Base-by-base conservation (phyloP, 2,888 invertebrate species). In the Lycaena phlaeas region DNA sequence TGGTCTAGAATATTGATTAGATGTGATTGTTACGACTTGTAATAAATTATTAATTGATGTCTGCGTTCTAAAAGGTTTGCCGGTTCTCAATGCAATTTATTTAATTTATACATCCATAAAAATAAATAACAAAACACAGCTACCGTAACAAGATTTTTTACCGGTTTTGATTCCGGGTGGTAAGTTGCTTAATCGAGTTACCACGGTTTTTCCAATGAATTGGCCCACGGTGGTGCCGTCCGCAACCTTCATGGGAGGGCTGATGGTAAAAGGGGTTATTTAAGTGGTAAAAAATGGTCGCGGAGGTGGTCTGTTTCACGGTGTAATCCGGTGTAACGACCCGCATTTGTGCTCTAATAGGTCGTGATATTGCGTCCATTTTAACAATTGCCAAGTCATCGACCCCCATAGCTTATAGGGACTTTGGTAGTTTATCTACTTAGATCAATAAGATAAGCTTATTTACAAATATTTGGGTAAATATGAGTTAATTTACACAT, bases 231-330 rank as follows among this genome's bases (percentile, higher is more conserved):
- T 40, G 49, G 43, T 44, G 31, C 45, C 41, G 36, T 27, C 47
- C 36, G 48, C 42, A 40, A 42, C 50, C 78, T 40, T 61, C 81
- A 69, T 81, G 82, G 79, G 77, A 61, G 79, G 79, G 53, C 56
- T 52, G 22, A 49, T 53, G 51, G 56, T 53, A 58, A 68, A 67
- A 60, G 59, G 54, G 54, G 56, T 52, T 52, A 56, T 52, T 56
- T 57, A 59, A 64, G 55, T 59, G 59, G 59, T 63, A 73, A 81
- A 82, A 82, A 78, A 61, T 54, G 49, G 49, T 59, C 55, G 51
- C 60, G 54, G 54, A 54, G 81, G 84, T 79, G 79, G 82, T 73
- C 82, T 64, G 60, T 79, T 75, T 79, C 77, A 84, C 75, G 82
- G 67, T 67, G 56, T 78, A 78, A 78, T 54, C 57, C 49, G 58